These are phyloP conservation scores for Chaetorhynchus papuensis DNA, from an alignment of 2,113 vertebrate genomes.

Conservation along the genomic window DNA sequence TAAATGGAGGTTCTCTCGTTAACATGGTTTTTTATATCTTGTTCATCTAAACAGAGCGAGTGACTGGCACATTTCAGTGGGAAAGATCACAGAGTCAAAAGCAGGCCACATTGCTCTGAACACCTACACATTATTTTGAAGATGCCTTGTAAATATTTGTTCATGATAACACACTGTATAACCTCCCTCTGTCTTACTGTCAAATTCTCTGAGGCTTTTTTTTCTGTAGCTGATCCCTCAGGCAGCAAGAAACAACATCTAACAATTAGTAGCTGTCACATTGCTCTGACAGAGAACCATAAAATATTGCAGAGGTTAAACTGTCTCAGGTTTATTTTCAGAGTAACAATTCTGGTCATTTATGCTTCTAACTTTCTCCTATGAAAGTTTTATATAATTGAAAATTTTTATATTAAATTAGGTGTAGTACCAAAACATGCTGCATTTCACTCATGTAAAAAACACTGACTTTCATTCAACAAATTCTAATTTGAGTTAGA, in stretches of 20 bases:
- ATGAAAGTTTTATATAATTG: neutral
- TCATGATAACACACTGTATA: neutral
- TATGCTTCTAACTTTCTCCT: neutral
- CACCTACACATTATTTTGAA: neutral
- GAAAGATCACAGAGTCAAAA: neutral
- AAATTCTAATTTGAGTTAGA: neutral
- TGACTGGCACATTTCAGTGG: neutral
- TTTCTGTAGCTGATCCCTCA: neutral
- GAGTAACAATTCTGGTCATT: neutral
- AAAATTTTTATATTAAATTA: neutral
- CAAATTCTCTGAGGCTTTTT: neutral
- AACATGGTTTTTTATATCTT: neutral
- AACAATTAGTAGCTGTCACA: constrained; percentile 8
- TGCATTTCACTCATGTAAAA: neutral
- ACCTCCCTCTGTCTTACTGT: neutral
- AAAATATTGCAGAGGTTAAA: neutral
- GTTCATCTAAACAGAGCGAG: neutral
- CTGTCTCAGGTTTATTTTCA: neutral
- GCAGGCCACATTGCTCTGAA: neutral
- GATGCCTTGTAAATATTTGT: constrained; percentile 12
- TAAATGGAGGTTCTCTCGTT: neutral
- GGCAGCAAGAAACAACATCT: neutral
- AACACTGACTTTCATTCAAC: neutral
- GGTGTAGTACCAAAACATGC: neutral
- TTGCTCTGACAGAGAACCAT: neutral